phyloP scores from a whole-genome alignment of 1,140 invertebrate genomes.

The Drosophila oshimai region DNA sequence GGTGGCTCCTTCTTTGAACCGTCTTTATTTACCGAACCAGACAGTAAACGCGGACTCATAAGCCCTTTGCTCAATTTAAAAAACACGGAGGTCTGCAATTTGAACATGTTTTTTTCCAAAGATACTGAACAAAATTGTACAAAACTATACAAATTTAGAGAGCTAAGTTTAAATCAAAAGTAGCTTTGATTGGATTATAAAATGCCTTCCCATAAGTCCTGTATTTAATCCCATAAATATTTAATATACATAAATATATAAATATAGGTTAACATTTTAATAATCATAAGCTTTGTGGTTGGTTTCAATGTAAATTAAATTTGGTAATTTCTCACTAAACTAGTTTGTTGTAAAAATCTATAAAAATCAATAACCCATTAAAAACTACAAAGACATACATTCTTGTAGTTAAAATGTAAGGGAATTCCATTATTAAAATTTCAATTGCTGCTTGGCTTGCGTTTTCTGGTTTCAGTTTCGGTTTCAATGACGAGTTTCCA shows the following conservation, averaged over 20 bases:
- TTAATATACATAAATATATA: too few species aligned
- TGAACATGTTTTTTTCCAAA: not conserved
- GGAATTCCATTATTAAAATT: not conserved
- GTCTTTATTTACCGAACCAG: not conserved
- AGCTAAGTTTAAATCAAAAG: not conserved
- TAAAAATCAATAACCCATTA: too few species aligned
- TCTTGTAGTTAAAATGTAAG: too few species aligned
- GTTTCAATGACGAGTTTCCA: conserved; percentile 6
- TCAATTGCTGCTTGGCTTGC: conserved; percentile 12
- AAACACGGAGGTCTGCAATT: not conserved
- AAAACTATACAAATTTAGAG: not conserved
- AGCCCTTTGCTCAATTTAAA: not conserved
- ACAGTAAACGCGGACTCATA: not conserved
- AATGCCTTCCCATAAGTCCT: too few species aligned
- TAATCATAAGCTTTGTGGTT: too few species aligned
- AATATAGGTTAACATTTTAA: too few species aligned
- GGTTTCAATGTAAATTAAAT: too few species aligned
- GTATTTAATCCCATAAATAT: too few species aligned
- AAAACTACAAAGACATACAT: too few species aligned
- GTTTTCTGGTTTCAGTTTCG: conserved; percentile 34
- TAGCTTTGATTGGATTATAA: not conserved
- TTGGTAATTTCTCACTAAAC: not conserved
- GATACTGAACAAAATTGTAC: not conserved
- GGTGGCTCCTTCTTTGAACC: not conserved
- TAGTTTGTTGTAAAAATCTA: too few species aligned